A percentile compares a stretch with the other conserved stretches of the same genome.
These are phyloP conservation scores for Ormyrus labotus DNA, from an alignment of 2,888 invertebrate genomes.

Conservation along the genomic window DNA sequence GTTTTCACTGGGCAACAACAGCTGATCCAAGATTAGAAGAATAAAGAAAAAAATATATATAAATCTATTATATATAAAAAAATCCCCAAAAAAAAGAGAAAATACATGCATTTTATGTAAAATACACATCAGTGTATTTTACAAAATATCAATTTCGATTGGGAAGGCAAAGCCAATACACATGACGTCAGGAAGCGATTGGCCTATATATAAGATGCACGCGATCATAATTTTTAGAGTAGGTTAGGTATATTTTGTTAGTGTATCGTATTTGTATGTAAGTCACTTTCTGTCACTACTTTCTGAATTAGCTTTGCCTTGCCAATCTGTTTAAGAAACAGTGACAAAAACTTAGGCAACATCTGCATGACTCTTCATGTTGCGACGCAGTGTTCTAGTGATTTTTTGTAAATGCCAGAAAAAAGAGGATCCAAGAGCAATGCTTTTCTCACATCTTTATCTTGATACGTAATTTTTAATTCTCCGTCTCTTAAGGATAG, in stretches of 20 bases:
- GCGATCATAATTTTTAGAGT: constrained; percentile 59
- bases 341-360: constrained; percentile 58
- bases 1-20: constrained; percentile 84
- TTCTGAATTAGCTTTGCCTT: constrained; percentile 40
- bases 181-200: constrained; percentile 43
- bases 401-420: constrained; percentile 65
- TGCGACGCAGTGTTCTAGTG: constrained; percentile 65
- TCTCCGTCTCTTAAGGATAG: constrained; percentile 46
- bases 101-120: constrained; percentile 66
- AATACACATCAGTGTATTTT: constrained; percentile 64
- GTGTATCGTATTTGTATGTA: constrained; percentile 51
- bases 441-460: constrained; percentile 60
- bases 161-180: constrained; percentile 48
- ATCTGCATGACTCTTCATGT: constrained; percentile 65
- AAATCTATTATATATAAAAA: constrained; percentile 52
- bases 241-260: constrained; percentile 56
- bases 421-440: constrained; percentile 64
- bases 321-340: constrained; percentile 39
- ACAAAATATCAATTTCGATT: constrained; percentile 56
- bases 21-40: constrained; percentile 80
- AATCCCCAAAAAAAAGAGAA: constrained; percentile 60
- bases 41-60: constrained; percentile 76
- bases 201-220: constrained; percentile 45
- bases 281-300: constrained; percentile 41
- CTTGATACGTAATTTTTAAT: constrained; percentile 55